A percentile compares a stretch with the other conserved stretches of the same genome.
Evolutionary conservation across 2,797 vertebrate species (phyloP).

Genomic region (Thalassophryne amazonica): DNA sequence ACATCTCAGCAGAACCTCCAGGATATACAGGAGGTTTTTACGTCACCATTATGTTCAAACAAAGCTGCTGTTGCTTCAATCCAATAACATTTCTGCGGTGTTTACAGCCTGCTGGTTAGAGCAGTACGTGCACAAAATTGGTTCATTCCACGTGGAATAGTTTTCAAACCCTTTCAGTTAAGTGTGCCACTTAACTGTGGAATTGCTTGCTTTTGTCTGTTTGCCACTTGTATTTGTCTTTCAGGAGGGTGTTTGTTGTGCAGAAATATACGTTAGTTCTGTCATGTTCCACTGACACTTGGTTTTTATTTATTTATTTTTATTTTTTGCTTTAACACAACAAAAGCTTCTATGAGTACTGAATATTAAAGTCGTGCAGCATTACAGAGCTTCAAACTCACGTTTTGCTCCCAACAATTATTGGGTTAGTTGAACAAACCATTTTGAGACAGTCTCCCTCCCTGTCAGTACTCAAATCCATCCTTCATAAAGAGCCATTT

Average conservation of each 20-base stretch:
- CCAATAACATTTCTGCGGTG: not conserved
- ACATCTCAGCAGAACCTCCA: not conserved
- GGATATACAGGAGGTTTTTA: constrained; percentile 10
- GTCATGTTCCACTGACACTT: not conserved
- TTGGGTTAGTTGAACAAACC: constrained; percentile 10
- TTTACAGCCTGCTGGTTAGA: not conserved
- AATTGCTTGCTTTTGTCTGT: not conserved
- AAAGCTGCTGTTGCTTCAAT: not conserved
- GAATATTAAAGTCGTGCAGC: constrained; percentile 18
- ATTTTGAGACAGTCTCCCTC: constrained; percentile 24
- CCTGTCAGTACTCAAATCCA: constrained; percentile 19
- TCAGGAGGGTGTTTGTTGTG: constrained; percentile 8
- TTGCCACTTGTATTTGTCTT: constrained; percentile 3
- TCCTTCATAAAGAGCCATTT: constrained; percentile 22
- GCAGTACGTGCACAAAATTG: not conserved
- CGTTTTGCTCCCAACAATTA: constrained; percentile 21
- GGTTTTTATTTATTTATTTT: too few species aligned
- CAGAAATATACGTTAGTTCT: not conserved
- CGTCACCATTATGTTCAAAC: not conserved
- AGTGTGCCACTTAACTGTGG: not conserved
- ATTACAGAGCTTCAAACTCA: constrained; percentile 24
- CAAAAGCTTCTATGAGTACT: constrained; percentile 10
- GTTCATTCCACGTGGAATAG: not conserved
- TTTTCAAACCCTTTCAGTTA: not conserved
- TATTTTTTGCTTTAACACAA: constrained; percentile 23